Base-by-base conservation (phyloP, 2,888 invertebrate species). In the Hecatera dysodea region DNA sequence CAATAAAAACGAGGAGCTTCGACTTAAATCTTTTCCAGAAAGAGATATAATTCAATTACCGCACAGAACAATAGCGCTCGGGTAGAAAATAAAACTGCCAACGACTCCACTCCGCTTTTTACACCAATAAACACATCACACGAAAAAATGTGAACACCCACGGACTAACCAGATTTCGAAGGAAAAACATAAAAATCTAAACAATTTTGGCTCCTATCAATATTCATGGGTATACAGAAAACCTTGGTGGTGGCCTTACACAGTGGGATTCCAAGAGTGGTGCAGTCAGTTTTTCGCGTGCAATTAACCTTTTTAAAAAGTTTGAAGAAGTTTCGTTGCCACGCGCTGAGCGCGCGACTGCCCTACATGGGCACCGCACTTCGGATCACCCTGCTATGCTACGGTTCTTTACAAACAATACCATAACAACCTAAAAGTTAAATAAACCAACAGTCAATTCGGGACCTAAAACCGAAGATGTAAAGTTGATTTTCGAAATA, bases 221-320 rank as follows among this genome's bases (percentile, higher is more conserved):
- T 93, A 94, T 94, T 92, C 91, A 93, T 93, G 88, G 75, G 87
- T 90, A 90, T 84, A 89, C 89, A 89, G 93, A 93, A 92, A 91
- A 88, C 93, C 92, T 91, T 90, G 92, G 85, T 88, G 93, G 93
- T 91, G 92, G 91, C 93, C 93, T 91, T 90, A 90, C 88, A 75
- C 80, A 87, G 89, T 87, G 70, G 88, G 90, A 94, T 94, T 91
- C 94, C 88, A 84, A 70, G 67, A 86, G 88, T 80, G 78, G 91
- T 79, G 82, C 84, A 87, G 89, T 88, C 82, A 90, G 91, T 94
- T 94, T 94, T 94, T 94, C 89, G 88, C 81, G 76, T 81, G 87
- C 89, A 93, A 93, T 93, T 94, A 93, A 91, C 89, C 91, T 92
- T 92, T 44, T 91, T 90, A 89, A 88, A 89, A 89, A 90, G 87